Base-by-base conservation (phyloP, 2,888 invertebrate species). In the Leptinotarsa haldemani region DNA sequence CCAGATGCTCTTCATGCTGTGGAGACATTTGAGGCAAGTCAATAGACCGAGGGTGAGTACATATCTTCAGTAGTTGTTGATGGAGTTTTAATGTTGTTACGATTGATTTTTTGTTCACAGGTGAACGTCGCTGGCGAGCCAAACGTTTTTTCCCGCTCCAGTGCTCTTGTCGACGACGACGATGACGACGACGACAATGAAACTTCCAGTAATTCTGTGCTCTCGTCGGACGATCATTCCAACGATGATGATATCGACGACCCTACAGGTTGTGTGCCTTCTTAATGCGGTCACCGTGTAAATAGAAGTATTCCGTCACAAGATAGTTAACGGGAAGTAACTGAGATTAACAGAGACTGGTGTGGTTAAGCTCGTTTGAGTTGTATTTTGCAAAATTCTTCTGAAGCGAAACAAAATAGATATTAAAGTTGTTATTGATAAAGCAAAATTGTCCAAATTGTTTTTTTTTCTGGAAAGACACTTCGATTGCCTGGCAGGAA, bases 1-100 rank as follows among this genome's bases (percentile, higher is more conserved):
- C 70, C 85, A 85, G 79, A 85, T 86, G 82, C 78, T 87, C 74
- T 86, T 86, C 86, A 86, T 87, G 85, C 78, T 87, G 48, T 87
- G 86, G 86, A 81, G 85, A 72, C 86, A 85, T 75, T 79, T 85
- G 15, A 81, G 85, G 64, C 82, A 80, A 40, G 80, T 83, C 22
- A 81, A 79, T 48, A 74, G 81, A 58, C 72, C 77, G 25, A 76
- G 79, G 74, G 80, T 80, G 71, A 76, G 74, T 67, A 58, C 40
- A 40, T 40, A 1, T 7, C 30, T 30, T 30, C 30, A 7, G 30
- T 30, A 40, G 40, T 40, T 9, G 2, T 40, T 40, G 9, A 40
- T 40, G 9, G 3, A 40, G 40, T 40, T 40, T 9, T 9, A 40
- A 9, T 9, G 40, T 2, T 40, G 40, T 9, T 9, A 5, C 30